A percentile compares a stretch with the other conserved stretches of the same genome.
Conservation (phyloP, 1,140 invertebrate genomes). For the Apis mellifera region DNA sequence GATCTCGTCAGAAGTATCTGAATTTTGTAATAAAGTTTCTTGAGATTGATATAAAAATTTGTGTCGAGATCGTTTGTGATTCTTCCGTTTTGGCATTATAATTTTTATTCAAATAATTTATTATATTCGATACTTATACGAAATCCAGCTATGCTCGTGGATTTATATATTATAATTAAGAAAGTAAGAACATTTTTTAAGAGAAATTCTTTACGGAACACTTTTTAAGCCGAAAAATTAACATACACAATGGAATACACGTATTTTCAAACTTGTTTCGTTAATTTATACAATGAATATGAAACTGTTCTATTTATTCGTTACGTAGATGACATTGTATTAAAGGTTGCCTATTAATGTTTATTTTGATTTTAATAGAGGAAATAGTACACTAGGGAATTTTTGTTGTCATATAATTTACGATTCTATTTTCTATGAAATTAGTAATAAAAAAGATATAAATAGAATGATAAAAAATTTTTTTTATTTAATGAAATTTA, state of each 20-base stretch:
- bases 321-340: constrained; percentile 19
- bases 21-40: background rate
- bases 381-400: background rate
- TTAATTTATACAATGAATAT: background rate
- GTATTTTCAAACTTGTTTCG: background rate
- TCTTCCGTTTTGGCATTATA: constrained; percentile 13
- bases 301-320: constrained; percentile 4
- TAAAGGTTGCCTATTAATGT: background rate
- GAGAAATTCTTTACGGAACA: background rate
- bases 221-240: background rate
- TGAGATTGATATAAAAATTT: constrained; percentile 12
- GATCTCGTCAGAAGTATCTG: background rate
- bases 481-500: constrained; percentile 35
- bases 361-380: constrained; percentile 14
- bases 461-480: background rate
- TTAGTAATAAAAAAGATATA: constrained; percentile 6
- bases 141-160: background rate
- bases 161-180: background rate
- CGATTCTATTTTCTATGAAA: background rate
- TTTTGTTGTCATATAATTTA: no score
- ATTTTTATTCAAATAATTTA: no score
- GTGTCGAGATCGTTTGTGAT: constrained; percentile 8
- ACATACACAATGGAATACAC: background rate
- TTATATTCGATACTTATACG: background rate
- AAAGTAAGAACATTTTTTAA: background rate